A percentile compares a stretch with the other conserved stretches of the same genome.
Conservation (phyloP, 2,888 invertebrate species). For the Nezara viridula region DNA sequence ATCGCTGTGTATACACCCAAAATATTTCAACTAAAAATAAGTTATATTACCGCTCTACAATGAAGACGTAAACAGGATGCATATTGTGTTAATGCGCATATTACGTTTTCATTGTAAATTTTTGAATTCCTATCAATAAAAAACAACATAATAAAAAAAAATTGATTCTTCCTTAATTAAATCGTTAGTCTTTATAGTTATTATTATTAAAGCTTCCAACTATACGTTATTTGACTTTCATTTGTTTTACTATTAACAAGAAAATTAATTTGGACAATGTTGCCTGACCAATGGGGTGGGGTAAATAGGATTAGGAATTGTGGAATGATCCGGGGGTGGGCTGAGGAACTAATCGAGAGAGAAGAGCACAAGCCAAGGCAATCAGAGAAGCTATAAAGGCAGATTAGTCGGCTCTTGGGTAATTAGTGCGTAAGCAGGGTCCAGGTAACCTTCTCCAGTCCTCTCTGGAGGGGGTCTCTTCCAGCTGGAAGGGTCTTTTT, state of each 20-base stretch:
- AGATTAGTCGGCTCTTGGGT: slow-evolving; percentile 5
- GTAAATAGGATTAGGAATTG: slow-evolving; percentile 22
- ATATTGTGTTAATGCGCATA: too few relatives aligned
- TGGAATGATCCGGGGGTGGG: not conserved
- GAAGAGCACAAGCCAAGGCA: not conserved
- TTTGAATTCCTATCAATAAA: too few relatives aligned
- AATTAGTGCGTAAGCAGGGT: slow-evolving; percentile 35
- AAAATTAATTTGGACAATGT: not conserved
- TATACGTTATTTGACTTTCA: not conserved
- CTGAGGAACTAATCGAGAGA: not conserved
- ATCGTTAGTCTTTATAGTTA: not conserved
- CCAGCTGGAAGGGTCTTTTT: not conserved
- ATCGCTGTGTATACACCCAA: too few relatives aligned
- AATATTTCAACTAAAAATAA: too few relatives aligned
- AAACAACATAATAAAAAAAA: not conserved
- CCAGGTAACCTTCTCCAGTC: slow-evolving; percentile 7
- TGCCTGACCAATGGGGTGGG: not conserved
- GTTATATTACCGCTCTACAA: too few relatives aligned
- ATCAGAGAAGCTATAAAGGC: slow-evolving; percentile 35
- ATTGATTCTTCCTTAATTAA: too few relatives aligned
- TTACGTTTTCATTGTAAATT: too few relatives aligned
- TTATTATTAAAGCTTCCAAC: not conserved
- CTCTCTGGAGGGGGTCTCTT: not conserved
- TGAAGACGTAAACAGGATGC: too few relatives aligned
- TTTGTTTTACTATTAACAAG: not conserved